Conservation (phyloP, 1,140 invertebrate species). For the Meloidogyne exigua region DNA sequence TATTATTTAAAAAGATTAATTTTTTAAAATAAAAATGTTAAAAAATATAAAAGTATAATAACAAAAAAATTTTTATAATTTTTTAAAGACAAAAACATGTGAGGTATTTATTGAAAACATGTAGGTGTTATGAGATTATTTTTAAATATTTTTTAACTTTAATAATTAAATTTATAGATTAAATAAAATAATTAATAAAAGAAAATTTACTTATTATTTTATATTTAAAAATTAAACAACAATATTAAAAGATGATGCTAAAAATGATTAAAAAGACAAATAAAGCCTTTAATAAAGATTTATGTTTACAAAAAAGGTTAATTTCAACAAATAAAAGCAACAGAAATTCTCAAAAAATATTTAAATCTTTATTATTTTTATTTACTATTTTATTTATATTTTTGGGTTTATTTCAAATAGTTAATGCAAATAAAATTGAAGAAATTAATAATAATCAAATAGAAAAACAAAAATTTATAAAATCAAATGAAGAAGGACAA, state of each 20-base stretch:
- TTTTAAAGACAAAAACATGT: too few species aligned
- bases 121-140: background rate
- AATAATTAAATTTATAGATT: background rate
- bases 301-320: constrained; percentile 5
- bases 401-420: background rate
- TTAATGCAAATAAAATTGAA: background rate
- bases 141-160: background rate
- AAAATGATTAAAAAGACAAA: background rate
- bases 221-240: background rate
- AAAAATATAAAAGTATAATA: background rate
- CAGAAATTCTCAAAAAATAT: background rate
- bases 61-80: background rate
- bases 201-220: too few species aligned
- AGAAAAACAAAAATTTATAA: too few species aligned
- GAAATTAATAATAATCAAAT: background rate
- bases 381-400: constrained; percentile 6
- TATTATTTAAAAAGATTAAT: constrained; percentile 1
- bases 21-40: background rate
- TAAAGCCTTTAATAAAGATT: background rate
- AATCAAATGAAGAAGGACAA: background rate
- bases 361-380: background rate
- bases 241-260: background rate
- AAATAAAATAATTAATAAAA: background rate
- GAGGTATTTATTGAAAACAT: too few species aligned
- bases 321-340: constrained; percentile 5